A percentile compares a stretch with the other conserved stretches of the same genome.
phyloP scores from a whole-genome alignment of 1,140 invertebrate genomes.

The Gryon sp. region DNA sequence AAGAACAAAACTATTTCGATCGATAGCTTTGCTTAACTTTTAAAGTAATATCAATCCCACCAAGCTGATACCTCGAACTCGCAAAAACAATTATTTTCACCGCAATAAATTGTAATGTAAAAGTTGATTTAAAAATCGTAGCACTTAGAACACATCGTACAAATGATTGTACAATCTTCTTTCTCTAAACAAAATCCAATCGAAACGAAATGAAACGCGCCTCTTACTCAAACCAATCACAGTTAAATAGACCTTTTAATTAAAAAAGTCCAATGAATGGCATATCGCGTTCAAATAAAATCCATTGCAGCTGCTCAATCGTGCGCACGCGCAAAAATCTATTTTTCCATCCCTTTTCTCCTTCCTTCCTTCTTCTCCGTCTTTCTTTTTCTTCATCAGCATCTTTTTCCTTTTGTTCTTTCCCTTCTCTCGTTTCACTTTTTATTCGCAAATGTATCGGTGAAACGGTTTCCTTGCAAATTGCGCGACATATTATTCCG shows the following conservation, averaged over 20 bases:
- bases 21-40: too few relatives aligned
- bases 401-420: too few relatives aligned
- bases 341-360: neutral
- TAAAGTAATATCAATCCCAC: too few relatives aligned
- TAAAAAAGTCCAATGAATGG: constrained; percentile 16
- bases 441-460: too few relatives aligned
- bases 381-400: neutral
- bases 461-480: constrained; percentile 26
- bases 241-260: constrained; percentile 43
- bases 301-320: neutral
- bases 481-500: constrained; percentile 21
- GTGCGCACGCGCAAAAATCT: neutral
- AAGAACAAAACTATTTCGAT: too few relatives aligned
- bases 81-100: too few relatives aligned
- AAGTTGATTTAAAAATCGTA: neutral
- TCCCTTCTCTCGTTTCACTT: too few relatives aligned
- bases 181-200: constrained; percentile 22
- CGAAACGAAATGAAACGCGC: constrained; percentile 17
- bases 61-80: too few relatives aligned
- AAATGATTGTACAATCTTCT: constrained; percentile 3
- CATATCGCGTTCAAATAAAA: constrained; percentile 7
- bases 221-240: constrained; percentile 29
- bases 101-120: too few relatives aligned
- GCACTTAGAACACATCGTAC: neutral
- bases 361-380: neutral